Percentiles rank a stretch among this genome's conserved stretches.
phyloP scores from a whole-genome alignment of 2,888 invertebrate species.

The Amorpha juglandis region DNA sequence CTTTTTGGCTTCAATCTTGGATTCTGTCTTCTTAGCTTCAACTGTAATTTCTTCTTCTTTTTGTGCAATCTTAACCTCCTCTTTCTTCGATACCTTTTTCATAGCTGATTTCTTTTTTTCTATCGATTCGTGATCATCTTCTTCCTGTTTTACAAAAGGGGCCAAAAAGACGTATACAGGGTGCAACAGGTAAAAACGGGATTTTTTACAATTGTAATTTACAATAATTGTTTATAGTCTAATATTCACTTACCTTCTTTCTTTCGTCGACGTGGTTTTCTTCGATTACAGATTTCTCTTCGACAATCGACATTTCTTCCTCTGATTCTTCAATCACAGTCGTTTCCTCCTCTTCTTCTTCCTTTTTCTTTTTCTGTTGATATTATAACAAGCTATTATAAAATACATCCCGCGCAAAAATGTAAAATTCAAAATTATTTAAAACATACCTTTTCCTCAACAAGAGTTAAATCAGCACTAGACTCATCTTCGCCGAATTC shows the following conservation, averaged over 20 bases:
- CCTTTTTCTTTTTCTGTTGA: slow-evolving; percentile 81
- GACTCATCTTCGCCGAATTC: slow-evolving; percentile 96
- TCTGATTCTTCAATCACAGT: slow-evolving; percentile 79
- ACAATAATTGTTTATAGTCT: not conserved
- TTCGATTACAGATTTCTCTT: slow-evolving; percentile 77
- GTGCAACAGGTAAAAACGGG: slow-evolving; percentile 21
- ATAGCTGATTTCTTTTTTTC: slow-evolving; percentile 66
- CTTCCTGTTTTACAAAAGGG: slow-evolving; percentile 48
- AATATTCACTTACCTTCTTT: slow-evolving; percentile 59
- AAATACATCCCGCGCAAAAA: not conserved
- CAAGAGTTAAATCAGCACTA: slow-evolving; percentile 92
- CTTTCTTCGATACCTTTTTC: slow-evolving; percentile 68
- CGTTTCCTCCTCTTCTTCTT: slow-evolving; percentile 72
- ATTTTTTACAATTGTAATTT: slow-evolving; percentile 11
- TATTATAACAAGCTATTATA: not conserved
- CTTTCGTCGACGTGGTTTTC: slow-evolving; percentile 81
- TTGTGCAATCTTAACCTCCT: slow-evolving; percentile 60
- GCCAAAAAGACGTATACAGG: slow-evolving; percentile 27
- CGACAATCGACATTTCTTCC: slow-evolving; percentile 79
- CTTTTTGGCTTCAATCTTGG: slow-evolving; percentile 59
- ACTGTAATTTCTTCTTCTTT: slow-evolving; percentile 58
- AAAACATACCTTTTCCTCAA: slow-evolving; percentile 80
- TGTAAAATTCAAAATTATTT: not conserved
- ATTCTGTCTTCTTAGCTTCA: slow-evolving; percentile 65
- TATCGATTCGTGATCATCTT: slow-evolving; percentile 46